These are phyloP conservation scores for Pristionchus mayeri DNA, from an alignment of 2,888 invertebrate species.

Conservation along the genomic window DNA sequence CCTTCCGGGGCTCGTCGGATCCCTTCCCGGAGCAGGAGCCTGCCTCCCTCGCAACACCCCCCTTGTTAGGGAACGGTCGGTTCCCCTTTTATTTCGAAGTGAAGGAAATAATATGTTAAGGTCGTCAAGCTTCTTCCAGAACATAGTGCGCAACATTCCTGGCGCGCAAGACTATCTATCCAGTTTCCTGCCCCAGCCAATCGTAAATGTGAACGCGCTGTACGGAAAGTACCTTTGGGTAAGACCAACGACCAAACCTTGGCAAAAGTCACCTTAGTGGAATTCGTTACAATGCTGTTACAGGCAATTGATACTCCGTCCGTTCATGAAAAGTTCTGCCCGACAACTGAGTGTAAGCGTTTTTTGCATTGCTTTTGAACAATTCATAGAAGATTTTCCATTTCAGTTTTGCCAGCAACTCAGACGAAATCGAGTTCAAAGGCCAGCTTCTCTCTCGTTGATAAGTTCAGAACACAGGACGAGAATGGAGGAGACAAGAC, in stretches of 20 bases:
- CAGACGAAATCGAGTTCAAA: constrained; percentile 59
- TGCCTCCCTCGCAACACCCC: constrained; percentile 67
- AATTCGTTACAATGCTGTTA: constrained; percentile 49
- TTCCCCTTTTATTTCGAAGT: neutral
- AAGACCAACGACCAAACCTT: no score
- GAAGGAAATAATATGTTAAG: constrained; percentile 43
- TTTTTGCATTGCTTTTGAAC: neutral
- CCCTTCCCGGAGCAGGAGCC: constrained; percentile 67
- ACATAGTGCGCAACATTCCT: constrained; percentile 67
- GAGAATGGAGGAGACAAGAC: constrained; percentile 48
- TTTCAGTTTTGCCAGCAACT: constrained; percentile 45
- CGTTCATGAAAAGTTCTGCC: constrained; percentile 64
- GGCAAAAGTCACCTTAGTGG: no score
- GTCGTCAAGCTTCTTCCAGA: constrained; percentile 68
- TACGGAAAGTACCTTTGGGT: constrained; percentile 70
- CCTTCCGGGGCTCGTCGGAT: constrained; percentile 66
- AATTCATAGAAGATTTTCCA: constrained; percentile 51
- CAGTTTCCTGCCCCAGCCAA: constrained; percentile 62
- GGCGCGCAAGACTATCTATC: constrained; percentile 69
- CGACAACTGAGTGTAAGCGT: constrained; percentile 64
- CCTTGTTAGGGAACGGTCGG: constrained; percentile 53
- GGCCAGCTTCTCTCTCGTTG: constrained; percentile 61
- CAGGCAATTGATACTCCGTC: constrained; percentile 68
- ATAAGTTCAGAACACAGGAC: constrained; percentile 52
- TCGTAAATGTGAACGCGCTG: constrained; percentile 59